These are phyloP conservation scores for Semnopithecus entellus DNA, from an alignment of 2,113 vertebrate species.

Conservation along the genomic window DNA sequence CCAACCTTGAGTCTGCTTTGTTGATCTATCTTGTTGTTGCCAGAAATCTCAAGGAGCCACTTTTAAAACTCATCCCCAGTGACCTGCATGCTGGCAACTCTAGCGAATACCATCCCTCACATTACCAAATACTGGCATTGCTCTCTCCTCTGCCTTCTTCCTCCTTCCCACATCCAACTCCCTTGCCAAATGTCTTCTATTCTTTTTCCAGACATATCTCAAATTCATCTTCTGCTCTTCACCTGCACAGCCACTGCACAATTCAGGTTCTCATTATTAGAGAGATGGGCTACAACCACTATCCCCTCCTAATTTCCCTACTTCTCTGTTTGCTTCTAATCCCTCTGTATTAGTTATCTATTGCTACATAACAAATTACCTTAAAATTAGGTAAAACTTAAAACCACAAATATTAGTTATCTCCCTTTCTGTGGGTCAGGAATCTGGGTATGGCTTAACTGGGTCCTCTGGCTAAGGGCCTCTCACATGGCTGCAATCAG, in stretches of 20 bases:
- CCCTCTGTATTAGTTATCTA: background rate
- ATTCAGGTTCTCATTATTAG: background rate
- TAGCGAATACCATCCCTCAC: background rate
- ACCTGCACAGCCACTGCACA: background rate
- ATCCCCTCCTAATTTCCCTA: background rate
- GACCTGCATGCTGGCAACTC: background rate
- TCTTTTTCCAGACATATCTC: background rate
- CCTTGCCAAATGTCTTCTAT: background rate
- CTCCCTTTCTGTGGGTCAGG: background rate
- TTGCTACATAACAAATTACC: background rate
- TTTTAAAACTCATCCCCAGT: background rate
- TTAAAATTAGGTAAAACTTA: background rate
- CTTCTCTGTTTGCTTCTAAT: background rate
- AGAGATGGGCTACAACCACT: background rate
- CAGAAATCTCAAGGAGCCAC: slow-evolving; percentile 18
- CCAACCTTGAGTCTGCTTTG: background rate
- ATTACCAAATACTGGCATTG: background rate
- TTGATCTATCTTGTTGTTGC: background rate
- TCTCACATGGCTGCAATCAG: background rate
- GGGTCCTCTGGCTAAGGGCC: background rate
- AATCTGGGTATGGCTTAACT: background rate
- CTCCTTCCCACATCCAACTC: background rate
- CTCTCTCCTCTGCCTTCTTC: background rate
- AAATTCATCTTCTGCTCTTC: background rate
- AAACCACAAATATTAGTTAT: background rate